phyloP scores from a whole-genome alignment of 2,797 vertebrate genomes.

The Microctenopoma stevenorrisi region DNA sequence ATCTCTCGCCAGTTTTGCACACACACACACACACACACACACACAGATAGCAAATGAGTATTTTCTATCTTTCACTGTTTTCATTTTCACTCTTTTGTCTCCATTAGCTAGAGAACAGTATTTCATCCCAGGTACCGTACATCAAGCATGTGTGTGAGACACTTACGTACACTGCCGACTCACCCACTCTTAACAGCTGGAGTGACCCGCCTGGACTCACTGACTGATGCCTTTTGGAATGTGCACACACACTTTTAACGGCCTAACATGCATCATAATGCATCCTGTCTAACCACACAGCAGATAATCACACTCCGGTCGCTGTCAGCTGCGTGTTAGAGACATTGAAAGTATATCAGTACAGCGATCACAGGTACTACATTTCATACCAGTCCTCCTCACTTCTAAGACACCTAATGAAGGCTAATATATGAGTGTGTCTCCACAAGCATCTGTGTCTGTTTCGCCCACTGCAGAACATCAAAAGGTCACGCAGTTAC shows the following conservation, averaged over 20 bases:
- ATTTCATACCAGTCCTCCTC: conserved; percentile 33
- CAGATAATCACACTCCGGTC: conserved; percentile 31
- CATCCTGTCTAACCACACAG: conserved; percentile 34
- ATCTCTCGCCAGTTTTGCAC: conserved; percentile 1
- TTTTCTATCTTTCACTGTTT: conserved; percentile 78
- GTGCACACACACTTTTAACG: conserved; percentile 26
- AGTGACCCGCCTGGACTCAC: conserved; percentile 39
- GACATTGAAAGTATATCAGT: conserved; percentile 21
- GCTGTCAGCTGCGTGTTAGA: conserved; percentile 9
- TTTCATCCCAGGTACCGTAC: conserved; percentile 98
- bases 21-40: conserved; percentile 9
- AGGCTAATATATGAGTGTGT: conserved; percentile 52
- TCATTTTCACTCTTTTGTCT: conserved; percentile 84
- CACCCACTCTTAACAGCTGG: conserved; percentile 30
- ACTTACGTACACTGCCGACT: conserved; percentile 19
- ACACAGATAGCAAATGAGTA: neutral
- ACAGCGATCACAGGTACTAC: conserved; percentile 28
- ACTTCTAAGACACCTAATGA: conserved; percentile 53
- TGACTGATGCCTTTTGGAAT: conserved; percentile 53
- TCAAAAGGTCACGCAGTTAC: conserved; percentile 78
- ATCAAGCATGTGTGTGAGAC: conserved; percentile 71
- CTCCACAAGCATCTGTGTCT: conserved; percentile 58
- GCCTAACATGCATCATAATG: conserved; percentile 17
- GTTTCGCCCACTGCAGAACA: conserved; percentile 65
- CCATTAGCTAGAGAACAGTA: conserved; percentile 99